Conservation (phyloP, 2,113 vertebrate species). For the Paratilapia polleni region DNA sequence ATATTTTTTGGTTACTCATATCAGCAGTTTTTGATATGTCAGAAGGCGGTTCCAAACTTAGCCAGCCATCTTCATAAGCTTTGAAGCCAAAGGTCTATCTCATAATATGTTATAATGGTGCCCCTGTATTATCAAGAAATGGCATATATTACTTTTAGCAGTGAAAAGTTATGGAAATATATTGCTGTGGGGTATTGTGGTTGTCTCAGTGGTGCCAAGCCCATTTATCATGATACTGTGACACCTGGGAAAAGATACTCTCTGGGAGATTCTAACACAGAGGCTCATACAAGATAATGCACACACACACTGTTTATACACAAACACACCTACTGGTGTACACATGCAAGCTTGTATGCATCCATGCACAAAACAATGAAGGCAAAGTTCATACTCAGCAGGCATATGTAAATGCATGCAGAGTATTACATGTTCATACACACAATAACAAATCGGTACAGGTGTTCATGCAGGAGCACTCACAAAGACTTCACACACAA, state of each 20-base stretch:
- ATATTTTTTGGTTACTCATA: background rate
- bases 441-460: background rate
- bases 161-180: constrained; percentile 75
- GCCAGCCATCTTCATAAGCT: constrained; percentile 41
- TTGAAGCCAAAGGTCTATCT: constrained; percentile 57
- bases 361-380: constrained; percentile 23
- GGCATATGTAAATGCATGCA: background rate
- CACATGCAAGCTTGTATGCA: background rate
- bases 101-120: constrained; percentile 67
- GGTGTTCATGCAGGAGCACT: background rate
- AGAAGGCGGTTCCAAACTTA: constrained; percentile 28
- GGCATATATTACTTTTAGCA: constrained; percentile 70
- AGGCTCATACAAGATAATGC: constrained; percentile 33
- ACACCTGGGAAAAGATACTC: constrained; percentile 68
- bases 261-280: constrained; percentile 55
- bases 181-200: constrained; percentile 75
- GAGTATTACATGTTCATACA: background rate
- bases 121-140: constrained; percentile 66
- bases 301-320: background rate
- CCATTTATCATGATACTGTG: constrained; percentile 76
- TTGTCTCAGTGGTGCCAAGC: constrained; percentile 65
- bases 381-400: constrained; percentile 11
- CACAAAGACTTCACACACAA: background rate
- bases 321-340: background rate
- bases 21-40: constrained; percentile 25